Conservation (phyloP, 2,113 vertebrate species). For the Atlantisia rogersi region DNA sequence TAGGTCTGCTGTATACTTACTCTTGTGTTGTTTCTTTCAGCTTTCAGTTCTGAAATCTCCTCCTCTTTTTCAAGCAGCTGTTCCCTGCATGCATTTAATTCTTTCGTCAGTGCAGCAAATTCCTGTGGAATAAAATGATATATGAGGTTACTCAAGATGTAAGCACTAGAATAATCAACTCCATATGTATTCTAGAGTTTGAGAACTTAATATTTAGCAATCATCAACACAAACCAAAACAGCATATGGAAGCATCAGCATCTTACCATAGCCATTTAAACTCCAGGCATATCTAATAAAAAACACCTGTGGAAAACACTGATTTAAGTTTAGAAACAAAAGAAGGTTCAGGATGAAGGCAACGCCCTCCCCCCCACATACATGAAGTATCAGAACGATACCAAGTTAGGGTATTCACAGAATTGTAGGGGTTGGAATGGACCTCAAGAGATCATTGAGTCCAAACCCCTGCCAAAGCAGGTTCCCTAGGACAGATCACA, state of each 20-base stretch:
- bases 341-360: background rate
- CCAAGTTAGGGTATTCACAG: background rate
- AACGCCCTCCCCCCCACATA: background rate
- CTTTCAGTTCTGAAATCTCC: conserved; percentile 98
- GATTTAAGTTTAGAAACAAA: background rate
- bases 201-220: background rate
- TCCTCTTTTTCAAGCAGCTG: conserved; percentile 98
- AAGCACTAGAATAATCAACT: background rate
- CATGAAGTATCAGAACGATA: background rate
- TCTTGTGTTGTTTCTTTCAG: conserved; percentile 97
- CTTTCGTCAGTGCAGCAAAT: conserved; percentile 97
- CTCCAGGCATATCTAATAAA: background rate
- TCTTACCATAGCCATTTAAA: background rate
- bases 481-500: too few relatives aligned
- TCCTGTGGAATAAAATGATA: conserved; percentile 79
- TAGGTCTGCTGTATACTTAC: conserved; percentile 71
- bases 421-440: too few relatives aligned
- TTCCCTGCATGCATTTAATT: conserved; percentile 95
- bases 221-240: background rate
- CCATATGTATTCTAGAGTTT: background rate
- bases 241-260: background rate
- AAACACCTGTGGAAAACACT: background rate
- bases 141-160: background rate
- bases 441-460: too few relatives aligned
- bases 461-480: too few relatives aligned